Evolutionary conservation across 2,888 invertebrate species (phyloP).

Genomic region (Latheticus oryzae): DNA sequence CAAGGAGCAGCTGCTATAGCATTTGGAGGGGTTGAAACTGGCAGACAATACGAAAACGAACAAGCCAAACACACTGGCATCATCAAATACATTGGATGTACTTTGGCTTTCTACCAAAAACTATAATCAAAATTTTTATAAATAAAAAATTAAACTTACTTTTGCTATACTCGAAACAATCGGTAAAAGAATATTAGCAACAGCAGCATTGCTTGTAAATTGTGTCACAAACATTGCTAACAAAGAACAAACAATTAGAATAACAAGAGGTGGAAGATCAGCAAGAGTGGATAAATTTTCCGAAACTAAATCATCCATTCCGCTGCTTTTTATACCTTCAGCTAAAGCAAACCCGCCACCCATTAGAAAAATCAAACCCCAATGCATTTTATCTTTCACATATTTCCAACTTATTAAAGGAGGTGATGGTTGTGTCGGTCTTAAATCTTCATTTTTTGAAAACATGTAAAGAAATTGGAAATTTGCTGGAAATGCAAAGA

Average conservation of each 20-base stretch:
- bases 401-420: conserved; percentile 87
- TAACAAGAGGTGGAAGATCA: conserved; percentile 72
- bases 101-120: conserved; percentile 59
- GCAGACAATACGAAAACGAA: conserved; percentile 91
- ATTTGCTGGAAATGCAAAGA: conserved; percentile 86
- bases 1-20: conserved; percentile 88
- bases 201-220: conserved; percentile 91
- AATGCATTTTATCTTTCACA: conserved; percentile 86
- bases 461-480: conserved; percentile 80
- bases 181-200: conserved; percentile 88
- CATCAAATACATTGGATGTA: conserved; percentile 91
- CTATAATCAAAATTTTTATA: background rate
- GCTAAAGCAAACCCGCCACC: conserved; percentile 94
- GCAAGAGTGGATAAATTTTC: conserved; percentile 74
- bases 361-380: conserved; percentile 88
- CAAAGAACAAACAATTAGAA: conserved; percentile 81
- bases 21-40: conserved; percentile 94
- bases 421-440: conserved; percentile 74
- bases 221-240: conserved; percentile 87
- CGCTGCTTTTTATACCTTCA: conserved; percentile 77
- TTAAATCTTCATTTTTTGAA: conserved; percentile 67
- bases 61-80: conserved; percentile 88
- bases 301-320: conserved; percentile 82
- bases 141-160: conserved; percentile 6
- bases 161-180: conserved; percentile 82